Conservation (phyloP, 2,113 vertebrate genomes). For the Pangasianodon hypophthalmus region DNA sequence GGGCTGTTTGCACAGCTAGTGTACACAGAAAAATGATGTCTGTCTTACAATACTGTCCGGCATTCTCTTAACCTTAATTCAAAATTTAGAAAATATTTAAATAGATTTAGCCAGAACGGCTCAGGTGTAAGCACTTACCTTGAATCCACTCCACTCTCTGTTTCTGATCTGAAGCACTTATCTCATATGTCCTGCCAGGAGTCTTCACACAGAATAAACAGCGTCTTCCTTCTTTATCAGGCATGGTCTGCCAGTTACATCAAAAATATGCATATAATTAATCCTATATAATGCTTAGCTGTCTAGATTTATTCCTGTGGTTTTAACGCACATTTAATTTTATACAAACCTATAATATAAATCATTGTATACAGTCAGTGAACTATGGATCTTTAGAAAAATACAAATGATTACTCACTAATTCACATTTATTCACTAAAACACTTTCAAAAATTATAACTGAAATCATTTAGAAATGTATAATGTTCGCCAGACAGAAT, state of each 20-base stretch:
- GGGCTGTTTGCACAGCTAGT: slow-evolving; percentile 71
- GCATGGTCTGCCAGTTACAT: slow-evolving; percentile 63
- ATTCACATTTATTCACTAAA: background rate
- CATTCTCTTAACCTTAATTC: background rate
- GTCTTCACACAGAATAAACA: slow-evolving; percentile 79
- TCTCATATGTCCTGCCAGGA: slow-evolving; percentile 73
- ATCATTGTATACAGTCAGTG: background rate
- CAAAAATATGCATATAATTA: background rate
- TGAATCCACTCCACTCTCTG: slow-evolving; percentile 79
- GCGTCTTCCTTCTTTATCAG: slow-evolving; percentile 77
- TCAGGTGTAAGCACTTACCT: slow-evolving; percentile 62
- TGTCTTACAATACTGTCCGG: background rate
- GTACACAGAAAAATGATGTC: background rate
- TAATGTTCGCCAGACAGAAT: background rate
- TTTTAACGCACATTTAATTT: background rate
- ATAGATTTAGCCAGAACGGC: background rate
- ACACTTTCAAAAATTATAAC: background rate
- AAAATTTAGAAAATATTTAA: background rate
- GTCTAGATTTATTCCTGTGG: background rate
- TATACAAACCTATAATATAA: background rate
- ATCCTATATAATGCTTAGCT: too few species aligned
- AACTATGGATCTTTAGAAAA: background rate
- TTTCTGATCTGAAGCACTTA: slow-evolving; percentile 75
- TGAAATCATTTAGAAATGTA: background rate
- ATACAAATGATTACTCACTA: background rate